Evolutionary conservation across 2,113 vertebrate genomes (phyloP).

Genomic region (Rhinogobius similis): DNA sequence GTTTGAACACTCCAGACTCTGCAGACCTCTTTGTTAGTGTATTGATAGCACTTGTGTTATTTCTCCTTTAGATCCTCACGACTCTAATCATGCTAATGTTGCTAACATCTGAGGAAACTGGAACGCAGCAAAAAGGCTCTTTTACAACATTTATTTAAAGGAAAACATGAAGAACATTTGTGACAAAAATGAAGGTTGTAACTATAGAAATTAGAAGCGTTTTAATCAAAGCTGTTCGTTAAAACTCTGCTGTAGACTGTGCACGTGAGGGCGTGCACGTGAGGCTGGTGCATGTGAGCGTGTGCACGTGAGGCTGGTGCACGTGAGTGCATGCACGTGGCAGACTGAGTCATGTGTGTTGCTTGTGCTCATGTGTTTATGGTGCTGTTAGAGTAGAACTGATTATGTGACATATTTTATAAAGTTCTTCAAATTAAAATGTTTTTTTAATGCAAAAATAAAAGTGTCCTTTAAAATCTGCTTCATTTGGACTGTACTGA

Average conservation of each 20-base stretch:
- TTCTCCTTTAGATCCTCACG: no score
- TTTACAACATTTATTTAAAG: neutral
- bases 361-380: neutral
- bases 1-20: no score
- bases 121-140: no score
- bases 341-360: neutral
- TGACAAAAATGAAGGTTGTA: neutral
- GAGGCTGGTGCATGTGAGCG: neutral
- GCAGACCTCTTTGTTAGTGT: no score
- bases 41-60: no score
- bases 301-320: neutral
- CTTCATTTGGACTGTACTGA: no score
- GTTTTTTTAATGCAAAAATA: conserved; percentile 2
- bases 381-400: conserved; percentile 2
- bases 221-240: neutral
- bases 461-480: neutral
- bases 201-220: neutral
- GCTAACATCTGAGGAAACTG: no score
- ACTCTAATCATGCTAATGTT: no score
- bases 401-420: conserved; percentile 7
- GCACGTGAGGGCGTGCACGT: neutral
- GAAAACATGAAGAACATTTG: neutral
- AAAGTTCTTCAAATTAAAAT: neutral
- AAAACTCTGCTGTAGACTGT: neutral
- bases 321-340: no score